Evolutionary conservation across 2,797 vertebrate species (phyloP), one percentile per base, ranked within the genome.

Genomic region (Pogonophryne albipinna): DNA sequence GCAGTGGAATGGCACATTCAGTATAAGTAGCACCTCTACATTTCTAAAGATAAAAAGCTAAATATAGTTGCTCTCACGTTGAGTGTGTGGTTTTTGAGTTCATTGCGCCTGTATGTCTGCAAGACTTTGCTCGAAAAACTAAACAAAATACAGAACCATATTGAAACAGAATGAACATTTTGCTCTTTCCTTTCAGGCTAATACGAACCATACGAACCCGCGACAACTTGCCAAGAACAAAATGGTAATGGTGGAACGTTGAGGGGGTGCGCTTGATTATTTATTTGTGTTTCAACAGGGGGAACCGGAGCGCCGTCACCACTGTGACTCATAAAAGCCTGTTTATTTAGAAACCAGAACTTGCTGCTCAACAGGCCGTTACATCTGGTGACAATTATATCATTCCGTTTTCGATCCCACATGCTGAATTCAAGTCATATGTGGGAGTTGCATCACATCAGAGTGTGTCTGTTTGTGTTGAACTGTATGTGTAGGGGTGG

Each of bases 321-420:
- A 91, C 91, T 78, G 81, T 89, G 87, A 95, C 79, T 95, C 94
- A 95, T 90, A 92, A 92, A 93, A 90, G 87, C 78, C 87, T 95
- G 93, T 95, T 95, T 95, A 93, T 95, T 94, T 94, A 93, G 92
- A 93, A 94, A 93, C 87, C 88, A 92, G 93, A 94, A 92, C 91
- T 91, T 69, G 85, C 89, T 87, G 82, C 91, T 93, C 86, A 66
- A 89, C 90, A 86, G 85, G 83, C 83, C 79, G 64, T 90, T 89
- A 91, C 91, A 95, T 94, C 92, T 95, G 94, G 89, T 83, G 88
- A 78, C 89, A 92, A 94, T 95, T 93, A 94, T 86, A 87, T 88
- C 83, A 80, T 88, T 87, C 80, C 50, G 76, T 61, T 87, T 85
- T 90, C 78, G 23, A 42, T 78, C 71, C 83, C 85, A 83, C 80